Percentiles rank a stretch among this genome's conserved stretches.
Evolutionary conservation across 2,888 invertebrate species (phyloP).

Genomic region (Agrochola litura): DNA sequence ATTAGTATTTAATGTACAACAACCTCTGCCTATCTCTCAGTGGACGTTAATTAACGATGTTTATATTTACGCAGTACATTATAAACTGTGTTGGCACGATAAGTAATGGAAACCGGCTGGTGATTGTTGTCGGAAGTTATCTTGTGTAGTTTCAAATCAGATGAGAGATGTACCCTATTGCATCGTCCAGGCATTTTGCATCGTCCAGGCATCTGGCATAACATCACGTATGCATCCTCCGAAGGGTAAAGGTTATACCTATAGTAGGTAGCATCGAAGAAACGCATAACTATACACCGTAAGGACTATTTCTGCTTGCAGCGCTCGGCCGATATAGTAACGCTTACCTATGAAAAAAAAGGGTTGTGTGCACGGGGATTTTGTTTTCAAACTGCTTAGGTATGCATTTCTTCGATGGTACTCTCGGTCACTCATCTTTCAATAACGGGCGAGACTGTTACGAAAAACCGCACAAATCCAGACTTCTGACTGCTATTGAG

Average conservation of each 20-base stretch:
- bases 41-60: constrained; percentile 19
- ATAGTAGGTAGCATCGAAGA: too few species aligned
- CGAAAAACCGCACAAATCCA: not conserved
- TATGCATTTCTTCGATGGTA: too few species aligned
- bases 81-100: not conserved
- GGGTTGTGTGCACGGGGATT: too few species aligned
- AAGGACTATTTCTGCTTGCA: too few species aligned
- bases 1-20: constrained; percentile 10
- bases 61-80: constrained; percentile 9
- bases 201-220: not conserved
- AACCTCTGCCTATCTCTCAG: constrained; percentile 17
- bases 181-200: not conserved
- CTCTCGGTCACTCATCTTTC: too few species aligned
- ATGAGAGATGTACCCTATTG: not conserved
- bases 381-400: too few species aligned
- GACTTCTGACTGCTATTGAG: not conserved
- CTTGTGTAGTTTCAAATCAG: not conserved
- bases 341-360: too few species aligned
- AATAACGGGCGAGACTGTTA: not conserved
- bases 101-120: not conserved
- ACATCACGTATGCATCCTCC: too few species aligned
- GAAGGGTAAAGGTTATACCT: too few species aligned
- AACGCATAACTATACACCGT: too few species aligned
- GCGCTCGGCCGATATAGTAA: too few species aligned
- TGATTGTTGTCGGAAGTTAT: constrained; percentile 19